These are phyloP conservation scores for Paraescarpia echinospica DNA, from an alignment of 1,140 invertebrate genomes.

Conservation along the genomic window DNA sequence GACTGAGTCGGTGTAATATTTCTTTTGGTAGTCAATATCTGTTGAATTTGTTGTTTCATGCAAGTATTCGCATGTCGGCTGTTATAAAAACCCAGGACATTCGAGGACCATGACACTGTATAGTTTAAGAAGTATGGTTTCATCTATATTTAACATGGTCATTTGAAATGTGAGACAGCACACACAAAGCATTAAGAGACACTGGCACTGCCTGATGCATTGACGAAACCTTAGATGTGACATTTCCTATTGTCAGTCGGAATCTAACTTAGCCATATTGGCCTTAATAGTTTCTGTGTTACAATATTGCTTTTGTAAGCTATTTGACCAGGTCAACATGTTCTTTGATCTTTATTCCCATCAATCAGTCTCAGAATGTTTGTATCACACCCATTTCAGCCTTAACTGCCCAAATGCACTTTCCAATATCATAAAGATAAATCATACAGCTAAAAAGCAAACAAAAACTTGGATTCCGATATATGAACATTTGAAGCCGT, in stretches of 20 bases:
- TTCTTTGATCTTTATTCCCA: not conserved
- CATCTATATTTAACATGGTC: not conserved
- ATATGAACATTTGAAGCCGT: not conserved
- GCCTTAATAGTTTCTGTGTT: not conserved
- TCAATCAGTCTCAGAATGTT: too few species aligned
- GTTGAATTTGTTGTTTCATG: not conserved
- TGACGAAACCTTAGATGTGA: not conserved
- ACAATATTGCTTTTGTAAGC: not conserved
- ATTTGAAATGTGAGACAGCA: not conserved
- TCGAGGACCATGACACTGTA: not conserved
- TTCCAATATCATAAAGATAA: too few species aligned
- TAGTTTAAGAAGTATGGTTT: not conserved
- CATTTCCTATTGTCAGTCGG: too few species aligned
- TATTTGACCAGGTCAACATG: not conserved
- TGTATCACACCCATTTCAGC: too few species aligned
- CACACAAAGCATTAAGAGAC: not conserved
- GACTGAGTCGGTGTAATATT: not conserved
- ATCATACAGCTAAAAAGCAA: too few species aligned
- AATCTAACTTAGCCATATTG: not conserved
- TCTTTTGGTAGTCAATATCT: not conserved
- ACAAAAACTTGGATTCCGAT: not conserved
- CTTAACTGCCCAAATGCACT: too few species aligned
- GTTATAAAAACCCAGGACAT: not conserved
- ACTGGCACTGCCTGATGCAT: not conserved
- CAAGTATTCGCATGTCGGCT: not conserved